Evolutionary conservation across 1,140 invertebrate genomes (phyloP).

Genomic region (Mylabris phalerata): DNA sequence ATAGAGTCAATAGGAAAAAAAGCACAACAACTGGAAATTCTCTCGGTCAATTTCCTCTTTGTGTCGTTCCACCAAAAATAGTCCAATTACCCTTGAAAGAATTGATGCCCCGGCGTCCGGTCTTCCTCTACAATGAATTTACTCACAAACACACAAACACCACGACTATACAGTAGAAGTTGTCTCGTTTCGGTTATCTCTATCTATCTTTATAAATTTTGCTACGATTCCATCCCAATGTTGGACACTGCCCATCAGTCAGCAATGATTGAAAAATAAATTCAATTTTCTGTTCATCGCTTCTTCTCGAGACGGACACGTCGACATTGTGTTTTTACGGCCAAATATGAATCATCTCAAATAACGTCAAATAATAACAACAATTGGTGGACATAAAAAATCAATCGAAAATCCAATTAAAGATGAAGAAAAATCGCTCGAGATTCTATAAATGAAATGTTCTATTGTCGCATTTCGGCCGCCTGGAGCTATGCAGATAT

Average conservation of each 20-base stretch:
- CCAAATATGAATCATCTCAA: too few species aligned
- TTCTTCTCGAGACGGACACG: constrained; percentile 21
- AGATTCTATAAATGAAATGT: too few species aligned
- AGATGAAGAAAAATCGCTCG: too few species aligned
- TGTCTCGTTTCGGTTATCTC: not conserved
- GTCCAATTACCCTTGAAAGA: constrained; percentile 16
- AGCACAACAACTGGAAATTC: too few species aligned
- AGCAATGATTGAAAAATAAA: constrained; percentile 46
- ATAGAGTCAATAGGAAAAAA: too few species aligned
- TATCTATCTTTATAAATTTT: constrained; percentile 6
- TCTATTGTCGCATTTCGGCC: too few species aligned
- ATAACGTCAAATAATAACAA: too few species aligned
- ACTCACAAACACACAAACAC: not conserved
- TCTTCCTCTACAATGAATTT: constrained; percentile 21
- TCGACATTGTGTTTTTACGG: too few species aligned
- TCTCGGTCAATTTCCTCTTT: too few species aligned
- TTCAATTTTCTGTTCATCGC: constrained; percentile 41
- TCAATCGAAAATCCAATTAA: too few species aligned
- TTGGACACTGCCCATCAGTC: constrained; percentile 41
- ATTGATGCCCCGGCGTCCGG: constrained; percentile 15
- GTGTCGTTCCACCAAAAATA: not conserved
- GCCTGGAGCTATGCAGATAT: too few species aligned
- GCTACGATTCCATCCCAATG: constrained; percentile 15
- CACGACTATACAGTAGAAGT: not conserved
- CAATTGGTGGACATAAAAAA: too few species aligned